Evolutionary conservation across 2,888 invertebrate species (phyloP).

Genomic region (Thelaira solivaga): DNA sequence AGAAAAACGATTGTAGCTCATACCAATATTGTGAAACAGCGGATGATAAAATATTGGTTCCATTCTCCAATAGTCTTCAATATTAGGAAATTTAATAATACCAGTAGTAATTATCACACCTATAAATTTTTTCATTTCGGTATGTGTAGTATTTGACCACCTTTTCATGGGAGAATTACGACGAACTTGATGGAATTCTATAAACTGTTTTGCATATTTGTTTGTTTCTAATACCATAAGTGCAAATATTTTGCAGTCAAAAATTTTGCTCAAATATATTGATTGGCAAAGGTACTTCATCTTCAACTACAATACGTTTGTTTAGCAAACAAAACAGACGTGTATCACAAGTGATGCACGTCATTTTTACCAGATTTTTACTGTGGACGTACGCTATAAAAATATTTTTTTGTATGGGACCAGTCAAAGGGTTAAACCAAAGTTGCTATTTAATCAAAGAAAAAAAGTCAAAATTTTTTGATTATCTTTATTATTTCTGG

Average conservation of each 20-base stretch:
- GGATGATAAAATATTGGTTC: no score
- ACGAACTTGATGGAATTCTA: neutral
- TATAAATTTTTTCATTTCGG: no score
- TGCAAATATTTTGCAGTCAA: neutral
- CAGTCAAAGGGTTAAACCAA: no score
- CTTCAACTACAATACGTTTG: neutral
- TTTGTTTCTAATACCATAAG: neutral
- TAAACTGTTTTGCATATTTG: neutral
- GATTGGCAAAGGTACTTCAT: neutral
- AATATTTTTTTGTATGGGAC: no score
- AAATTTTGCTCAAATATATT: neutral
- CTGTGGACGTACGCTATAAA: no score
- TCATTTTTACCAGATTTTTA: no score
- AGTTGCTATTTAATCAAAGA: no score
- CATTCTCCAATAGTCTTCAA: neutral
- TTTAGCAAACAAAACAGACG: neutral
- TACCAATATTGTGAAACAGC: neutral
- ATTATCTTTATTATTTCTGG: no score
- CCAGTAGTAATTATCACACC: no score
- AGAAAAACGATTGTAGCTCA: neutral
- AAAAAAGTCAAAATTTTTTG: no score
- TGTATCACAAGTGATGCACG: no score
- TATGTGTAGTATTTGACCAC: neutral
- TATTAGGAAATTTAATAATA: neutral
- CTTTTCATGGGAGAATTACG: neutral